These are phyloP conservation scores for Diplazon laetatorius DNA, from an alignment of 2,888 invertebrate genomes.

Conservation along the genomic window DNA sequence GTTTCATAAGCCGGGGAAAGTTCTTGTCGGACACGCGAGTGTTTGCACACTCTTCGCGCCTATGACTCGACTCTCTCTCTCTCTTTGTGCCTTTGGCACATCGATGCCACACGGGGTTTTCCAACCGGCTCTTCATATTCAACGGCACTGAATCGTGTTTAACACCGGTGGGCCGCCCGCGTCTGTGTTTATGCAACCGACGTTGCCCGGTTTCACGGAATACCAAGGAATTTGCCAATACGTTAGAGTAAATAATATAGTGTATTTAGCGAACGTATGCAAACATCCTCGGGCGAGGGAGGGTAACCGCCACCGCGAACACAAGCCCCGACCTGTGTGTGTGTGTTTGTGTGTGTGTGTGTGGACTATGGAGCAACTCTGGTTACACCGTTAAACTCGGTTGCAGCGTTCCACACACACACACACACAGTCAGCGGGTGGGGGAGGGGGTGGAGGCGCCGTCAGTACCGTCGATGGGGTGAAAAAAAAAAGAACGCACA, in stretches of 20 bases:
- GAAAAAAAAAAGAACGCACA: too few relatives aligned
- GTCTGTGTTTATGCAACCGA: conserved; percentile 21
- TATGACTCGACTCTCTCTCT: conserved; percentile 10
- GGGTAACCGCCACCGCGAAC: conserved; percentile 51
- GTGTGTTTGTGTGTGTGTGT: too few relatives aligned
- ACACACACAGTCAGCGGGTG: too few relatives aligned
- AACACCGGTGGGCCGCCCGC: too few relatives aligned
- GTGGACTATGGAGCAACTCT: background rate
- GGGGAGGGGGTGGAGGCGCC: too few relatives aligned
- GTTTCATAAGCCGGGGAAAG: too few relatives aligned
- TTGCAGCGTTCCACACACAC: too few relatives aligned
- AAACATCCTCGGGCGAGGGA: conserved; percentile 56
- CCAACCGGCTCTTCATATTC: conserved; percentile 33
- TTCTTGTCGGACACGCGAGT: too few relatives aligned
- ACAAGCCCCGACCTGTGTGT: conserved; percentile 45
- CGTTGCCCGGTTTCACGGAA: conserved; percentile 36
- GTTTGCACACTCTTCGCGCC: too few relatives aligned
- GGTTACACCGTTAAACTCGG: conserved; percentile 9
- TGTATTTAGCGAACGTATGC: conserved; percentile 61
- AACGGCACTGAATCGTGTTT: too few relatives aligned
- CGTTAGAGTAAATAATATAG: conserved; percentile 58
- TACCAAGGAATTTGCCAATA: conserved; percentile 49
- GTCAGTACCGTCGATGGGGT: conserved; percentile 11
- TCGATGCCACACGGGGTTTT: conserved; percentile 54
- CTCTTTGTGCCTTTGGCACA: conserved; percentile 46